phyloP scores from a whole-genome alignment of 2,113 vertebrate species.

The Ochotona princeps region DNA sequence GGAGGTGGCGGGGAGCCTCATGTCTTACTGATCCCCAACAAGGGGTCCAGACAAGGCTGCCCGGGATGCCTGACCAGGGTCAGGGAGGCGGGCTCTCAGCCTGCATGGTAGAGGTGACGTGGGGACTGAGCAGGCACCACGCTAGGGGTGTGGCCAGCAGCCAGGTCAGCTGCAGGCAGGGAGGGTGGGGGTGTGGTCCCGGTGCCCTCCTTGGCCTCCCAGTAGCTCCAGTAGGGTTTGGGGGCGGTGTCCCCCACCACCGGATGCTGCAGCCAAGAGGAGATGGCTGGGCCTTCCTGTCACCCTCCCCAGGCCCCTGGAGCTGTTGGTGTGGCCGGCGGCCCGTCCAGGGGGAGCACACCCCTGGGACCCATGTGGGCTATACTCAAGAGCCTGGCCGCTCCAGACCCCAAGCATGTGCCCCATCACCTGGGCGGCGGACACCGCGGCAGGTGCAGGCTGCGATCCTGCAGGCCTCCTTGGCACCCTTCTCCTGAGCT shows the following conservation, averaged over 20 bases:
- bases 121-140: no score
- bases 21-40: no score
- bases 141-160: no score
- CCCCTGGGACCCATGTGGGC: not conserved
- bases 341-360: slow-evolving; percentile 5
- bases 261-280: slow-evolving; percentile 62
- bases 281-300: slow-evolving; percentile 73
- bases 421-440: not conserved
- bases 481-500: not conserved
- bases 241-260: slow-evolving; percentile 31
- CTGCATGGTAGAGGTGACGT: no score
- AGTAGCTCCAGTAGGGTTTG: slow-evolving; percentile 49
- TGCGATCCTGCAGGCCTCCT: accelerated
- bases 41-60: no score
- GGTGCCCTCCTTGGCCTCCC: not conserved
- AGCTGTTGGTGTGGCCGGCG: not conserved
- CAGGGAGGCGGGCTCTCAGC: no score
- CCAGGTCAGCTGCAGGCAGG: not conserved
- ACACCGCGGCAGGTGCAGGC: accelerated
- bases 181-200: accelerated
- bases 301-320: slow-evolving; percentile 28
- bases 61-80: no score
- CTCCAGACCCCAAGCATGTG: not conserved
- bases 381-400: not conserved
- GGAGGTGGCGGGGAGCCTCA: no score